A percentile compares a stretch with the other conserved stretches of the same genome.
Evolutionary conservation across 2,888 invertebrate species (phyloP).

Genomic region (Iselma pallidipennis): DNA sequence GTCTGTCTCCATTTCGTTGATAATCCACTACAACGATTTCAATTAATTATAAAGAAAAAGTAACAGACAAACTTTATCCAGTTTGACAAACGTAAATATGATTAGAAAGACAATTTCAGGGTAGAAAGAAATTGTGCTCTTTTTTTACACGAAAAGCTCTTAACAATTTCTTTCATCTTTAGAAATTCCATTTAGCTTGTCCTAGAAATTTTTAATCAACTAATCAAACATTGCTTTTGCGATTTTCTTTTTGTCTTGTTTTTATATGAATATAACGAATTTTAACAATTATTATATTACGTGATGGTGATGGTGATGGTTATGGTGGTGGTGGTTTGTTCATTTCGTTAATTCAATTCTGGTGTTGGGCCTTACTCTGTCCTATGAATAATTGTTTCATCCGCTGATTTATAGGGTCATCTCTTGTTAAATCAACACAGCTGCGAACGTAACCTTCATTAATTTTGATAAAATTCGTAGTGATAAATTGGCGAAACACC

Average conservation of each 20-base stretch:
- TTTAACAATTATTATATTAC: too few species aligned
- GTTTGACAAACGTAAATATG: constrained; percentile 1
- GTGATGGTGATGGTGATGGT: too few species aligned
- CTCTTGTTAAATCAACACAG: constrained; percentile 10
- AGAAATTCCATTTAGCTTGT: neutral
- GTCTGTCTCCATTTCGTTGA: neutral
- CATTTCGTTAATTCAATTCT: constrained; percentile 7
- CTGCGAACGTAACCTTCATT: constrained; percentile 9
- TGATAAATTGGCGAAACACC: constrained; percentile 6
- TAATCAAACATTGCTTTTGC: neutral
- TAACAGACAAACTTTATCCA: neutral
- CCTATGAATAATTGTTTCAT: constrained; percentile 9
- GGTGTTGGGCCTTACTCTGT: neutral
- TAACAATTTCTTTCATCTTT: neutral
- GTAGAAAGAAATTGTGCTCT: neutral
- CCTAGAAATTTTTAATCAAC: neutral
- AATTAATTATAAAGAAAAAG: constrained; percentile 1
- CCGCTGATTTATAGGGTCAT: constrained; percentile 9
- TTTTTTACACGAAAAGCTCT: neutral
- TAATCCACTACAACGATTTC: constrained; percentile 3
- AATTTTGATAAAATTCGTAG: constrained; percentile 9
- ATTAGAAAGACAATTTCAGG: neutral
- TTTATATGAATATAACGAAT: neutral
- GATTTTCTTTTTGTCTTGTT: neutral
- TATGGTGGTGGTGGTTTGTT: neutral